A percentile compares a stretch with the other conserved stretches of the same genome.
phyloP scores from a whole-genome alignment of 2,113 vertebrate species.

The Gasterosteus aculeatus region DNA sequence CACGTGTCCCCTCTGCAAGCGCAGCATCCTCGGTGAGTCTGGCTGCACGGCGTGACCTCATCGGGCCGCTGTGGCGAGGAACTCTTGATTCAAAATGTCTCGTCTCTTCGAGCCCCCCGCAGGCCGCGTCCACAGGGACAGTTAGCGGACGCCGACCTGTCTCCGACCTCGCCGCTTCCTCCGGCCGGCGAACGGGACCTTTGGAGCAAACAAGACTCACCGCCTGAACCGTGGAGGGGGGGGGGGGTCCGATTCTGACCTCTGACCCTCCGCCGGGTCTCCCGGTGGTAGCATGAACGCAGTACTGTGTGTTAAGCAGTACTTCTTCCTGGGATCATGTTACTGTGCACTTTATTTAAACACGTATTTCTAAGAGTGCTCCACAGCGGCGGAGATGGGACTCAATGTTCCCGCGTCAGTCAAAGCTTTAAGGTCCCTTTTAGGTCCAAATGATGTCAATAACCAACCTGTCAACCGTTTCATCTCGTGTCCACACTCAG shows the following conservation, averaged over 20 bases:
- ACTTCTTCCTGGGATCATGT: conserved; percentile 49
- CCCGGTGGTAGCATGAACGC: conserved; percentile 9
- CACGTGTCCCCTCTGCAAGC: conserved; percentile 96
- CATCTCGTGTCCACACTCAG: neutral
- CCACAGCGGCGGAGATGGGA: conserved; percentile 20
- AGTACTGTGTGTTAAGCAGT: conserved; percentile 41
- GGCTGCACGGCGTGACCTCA: neutral
- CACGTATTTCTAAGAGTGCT: conserved; percentile 1
- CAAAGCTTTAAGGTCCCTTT: conserved; percentile 6
- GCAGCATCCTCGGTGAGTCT: conserved; percentile 87
- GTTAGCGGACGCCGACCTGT: conserved; percentile 15
- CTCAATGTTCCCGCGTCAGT: neutral
- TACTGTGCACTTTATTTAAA: conserved; percentile 35
- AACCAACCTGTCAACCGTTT: neutral
- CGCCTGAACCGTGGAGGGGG: conserved; percentile 2
- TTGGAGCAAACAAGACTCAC: conserved; percentile 21
- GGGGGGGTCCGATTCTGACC: neutral
- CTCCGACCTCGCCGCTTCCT: conserved; percentile 39
- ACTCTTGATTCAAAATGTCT: neutral
- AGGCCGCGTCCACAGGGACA: too few species aligned
- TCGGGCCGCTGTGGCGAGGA: neutral
- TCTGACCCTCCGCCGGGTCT: neutral
- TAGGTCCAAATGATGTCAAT: conserved; percentile 34
- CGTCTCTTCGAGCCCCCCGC: neutral
- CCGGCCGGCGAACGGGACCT: conserved; percentile 35